Evolutionary conservation across 1,140 invertebrate genomes (phyloP).

Genomic region (Eumeta japonica): DNA sequence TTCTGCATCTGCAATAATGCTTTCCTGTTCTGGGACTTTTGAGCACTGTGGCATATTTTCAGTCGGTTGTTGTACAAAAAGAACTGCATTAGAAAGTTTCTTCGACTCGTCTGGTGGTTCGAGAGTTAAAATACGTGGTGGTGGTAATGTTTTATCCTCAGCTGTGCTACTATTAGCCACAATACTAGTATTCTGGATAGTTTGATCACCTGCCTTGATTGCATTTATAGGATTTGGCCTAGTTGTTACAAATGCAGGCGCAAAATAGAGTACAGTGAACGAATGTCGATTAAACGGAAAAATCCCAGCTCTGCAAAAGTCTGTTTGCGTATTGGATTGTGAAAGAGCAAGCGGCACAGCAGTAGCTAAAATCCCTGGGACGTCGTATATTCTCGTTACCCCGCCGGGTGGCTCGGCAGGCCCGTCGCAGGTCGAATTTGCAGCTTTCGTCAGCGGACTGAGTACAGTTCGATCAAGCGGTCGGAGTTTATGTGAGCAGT

Average conservation of each 20-base stretch:
- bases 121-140: not conserved
- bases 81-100: too few relatives aligned
- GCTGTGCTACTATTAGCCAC: too few relatives aligned
- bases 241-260: slow-evolving; percentile 29
- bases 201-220: not conserved
- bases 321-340: slow-evolving; percentile 40
- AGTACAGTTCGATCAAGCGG: slow-evolving; percentile 36
- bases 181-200: not conserved
- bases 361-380: slow-evolving; percentile 34
- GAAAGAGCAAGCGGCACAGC: slow-evolving; percentile 37
- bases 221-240: slow-evolving; percentile 17
- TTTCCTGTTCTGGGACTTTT: not conserved
- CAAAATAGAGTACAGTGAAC: slow-evolving; percentile 34
- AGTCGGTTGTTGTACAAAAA: not conserved
- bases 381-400: slow-evolving; percentile 52
- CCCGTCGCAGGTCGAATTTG: slow-evolving; percentile 33
- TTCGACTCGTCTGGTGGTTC: not conserved
- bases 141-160: not conserved
- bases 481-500: slow-evolving; percentile 34
- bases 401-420: slow-evolving; percentile 47
- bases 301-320: slow-evolving; percentile 40
- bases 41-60: too few relatives aligned
- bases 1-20: not conserved
- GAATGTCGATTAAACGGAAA: slow-evolving; percentile 31
- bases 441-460: slow-evolving; percentile 35